Base-by-base conservation (phyloP, 2,888 invertebrate species). In the Cheilosia soror region DNA sequence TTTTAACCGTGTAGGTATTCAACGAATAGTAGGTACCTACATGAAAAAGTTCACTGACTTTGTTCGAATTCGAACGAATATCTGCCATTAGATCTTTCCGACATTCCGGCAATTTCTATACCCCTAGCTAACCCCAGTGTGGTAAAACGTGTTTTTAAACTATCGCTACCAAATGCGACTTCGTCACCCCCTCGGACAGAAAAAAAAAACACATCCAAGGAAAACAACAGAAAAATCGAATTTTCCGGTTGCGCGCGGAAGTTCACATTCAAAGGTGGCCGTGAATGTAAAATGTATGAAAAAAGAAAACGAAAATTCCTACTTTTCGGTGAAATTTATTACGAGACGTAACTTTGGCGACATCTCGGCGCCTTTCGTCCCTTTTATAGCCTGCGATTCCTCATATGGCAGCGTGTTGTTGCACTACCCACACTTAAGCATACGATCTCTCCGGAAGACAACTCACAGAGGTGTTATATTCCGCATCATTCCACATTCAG, bases 181-280 rank as follows among this genome's bases (percentile, higher is more conserved):
- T 37, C 37, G 37, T 37, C 51, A 53, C 81, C 25, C 13, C 60
- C 58, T 9, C 29, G 37, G 5, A 9, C 9, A 2, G n/a, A 20
- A 20, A 33, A 20, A 29, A 9, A 29, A 40, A 13, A 51, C 31
- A 44, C 42, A 7, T 11, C 51, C 58, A 37, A 51, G 15, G 53
- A 84, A 72, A 85, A 62, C 63, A 80, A 85, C 68, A 79, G 79
- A 85, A 72, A 81, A 85, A 81, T 71, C 76, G 85, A 85, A 85
- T 85, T 85, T 85, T 85, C 85, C 85, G 85, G 85, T 77, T 85
- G 85, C 85, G 76, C 85, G 85, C 85, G 81, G 85, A 85, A 85
- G 81, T 81, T 85, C 76, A 81, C 76, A 77, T 81, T 68, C 81
- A 71, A 81, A 85, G 85, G 85, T 85, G 85, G 85, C 81, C 85